Conservation (phyloP, 1,140 invertebrate species). For the Papilio aristodemus region DNA sequence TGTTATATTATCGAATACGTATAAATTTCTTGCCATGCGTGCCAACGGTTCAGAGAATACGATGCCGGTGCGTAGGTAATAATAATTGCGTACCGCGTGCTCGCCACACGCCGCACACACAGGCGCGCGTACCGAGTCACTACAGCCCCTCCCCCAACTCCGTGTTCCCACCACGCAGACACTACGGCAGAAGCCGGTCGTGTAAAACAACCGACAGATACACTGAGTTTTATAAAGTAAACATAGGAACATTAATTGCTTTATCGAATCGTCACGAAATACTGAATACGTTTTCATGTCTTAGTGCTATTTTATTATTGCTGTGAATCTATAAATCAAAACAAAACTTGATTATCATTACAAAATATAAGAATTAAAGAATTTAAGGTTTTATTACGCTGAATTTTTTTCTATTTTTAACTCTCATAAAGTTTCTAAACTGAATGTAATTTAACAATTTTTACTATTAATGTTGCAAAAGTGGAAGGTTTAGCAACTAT, state of each 20-base stretch:
- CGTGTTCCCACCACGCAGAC: background rate
- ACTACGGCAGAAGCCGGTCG: background rate
- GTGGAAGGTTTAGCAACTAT: constrained; percentile 23
- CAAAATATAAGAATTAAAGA: too few relatives aligned
- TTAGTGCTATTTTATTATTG: background rate
- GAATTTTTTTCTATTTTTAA: too few relatives aligned
- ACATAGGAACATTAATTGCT: background rate
- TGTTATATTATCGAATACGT: background rate
- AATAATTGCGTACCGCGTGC: constrained; percentile 19
- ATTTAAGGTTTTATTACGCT: too few relatives aligned
- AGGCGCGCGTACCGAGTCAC: background rate
- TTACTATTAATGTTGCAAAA: constrained; percentile 20
- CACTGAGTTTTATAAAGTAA: constrained; percentile 1
- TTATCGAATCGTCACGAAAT: background rate
- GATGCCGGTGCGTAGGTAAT: constrained; percentile 3
- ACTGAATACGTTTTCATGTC: background rate
- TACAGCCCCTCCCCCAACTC: background rate
- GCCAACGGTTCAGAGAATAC: constrained; percentile 20
- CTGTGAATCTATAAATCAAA: background rate
- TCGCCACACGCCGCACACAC: background rate
- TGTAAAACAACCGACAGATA: background rate
- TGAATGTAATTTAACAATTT: too few relatives aligned
- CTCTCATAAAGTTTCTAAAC: too few relatives aligned
- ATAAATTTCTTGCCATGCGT: background rate
- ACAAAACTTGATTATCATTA: background rate